Percentiles rank a stretch among this genome's conserved stretches.
Conservation (phyloP, 2,888 invertebrate genomes). For the Yponomeuta sedellus region DNA sequence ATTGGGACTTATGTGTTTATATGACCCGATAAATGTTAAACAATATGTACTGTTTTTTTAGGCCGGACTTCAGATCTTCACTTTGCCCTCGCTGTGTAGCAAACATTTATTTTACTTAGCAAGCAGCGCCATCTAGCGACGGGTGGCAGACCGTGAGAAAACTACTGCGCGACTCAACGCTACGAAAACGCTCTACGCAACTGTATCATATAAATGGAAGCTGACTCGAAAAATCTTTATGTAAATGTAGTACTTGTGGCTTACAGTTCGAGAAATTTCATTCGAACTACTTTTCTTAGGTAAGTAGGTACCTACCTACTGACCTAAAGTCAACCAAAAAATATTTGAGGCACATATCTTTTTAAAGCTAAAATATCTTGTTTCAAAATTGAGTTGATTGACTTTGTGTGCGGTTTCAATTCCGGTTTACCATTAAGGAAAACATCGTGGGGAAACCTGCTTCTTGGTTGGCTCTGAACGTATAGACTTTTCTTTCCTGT, state of each 20-base stretch:
- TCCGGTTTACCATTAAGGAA: too few species aligned
- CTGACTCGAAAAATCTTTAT: background rate
- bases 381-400: too few species aligned
- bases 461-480: too few species aligned
- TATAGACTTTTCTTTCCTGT: too few species aligned
- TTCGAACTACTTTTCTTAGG: too few species aligned
- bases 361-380: too few species aligned
- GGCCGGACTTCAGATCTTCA: background rate
- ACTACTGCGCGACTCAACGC: constrained; percentile 12
- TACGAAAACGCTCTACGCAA: constrained; percentile 10
- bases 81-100: background rate
- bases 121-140: constrained; percentile 26
- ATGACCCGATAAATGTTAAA: background rate
- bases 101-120: background rate
- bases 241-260: background rate
- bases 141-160: constrained; percentile 12
- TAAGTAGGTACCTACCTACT: too few species aligned
- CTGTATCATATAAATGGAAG: background rate
- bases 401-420: too few species aligned
- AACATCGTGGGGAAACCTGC: too few species aligned
- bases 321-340: too few species aligned
- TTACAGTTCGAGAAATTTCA: background rate
- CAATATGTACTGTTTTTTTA: background rate
- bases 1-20: too few species aligned
- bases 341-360: too few species aligned